A percentile compares a stretch with the other conserved stretches of the same genome.
Evolutionary conservation across 2,797 vertebrate species (phyloP).

Genomic region (Tokudaia muenninki): DNA sequence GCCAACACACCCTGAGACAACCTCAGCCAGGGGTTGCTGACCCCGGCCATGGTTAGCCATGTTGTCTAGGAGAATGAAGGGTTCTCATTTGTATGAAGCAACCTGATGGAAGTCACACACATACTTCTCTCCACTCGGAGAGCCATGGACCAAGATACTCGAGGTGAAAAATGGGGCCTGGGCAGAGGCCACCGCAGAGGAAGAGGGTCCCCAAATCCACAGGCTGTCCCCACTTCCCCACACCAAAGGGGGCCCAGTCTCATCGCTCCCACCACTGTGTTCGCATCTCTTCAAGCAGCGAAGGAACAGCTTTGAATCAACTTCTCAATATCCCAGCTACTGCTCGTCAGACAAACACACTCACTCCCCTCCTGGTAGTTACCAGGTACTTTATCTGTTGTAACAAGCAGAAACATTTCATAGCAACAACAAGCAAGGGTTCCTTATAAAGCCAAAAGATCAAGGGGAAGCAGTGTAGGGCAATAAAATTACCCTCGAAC

Average conservation of each 20-base stretch:
- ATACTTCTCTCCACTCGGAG: not conserved
- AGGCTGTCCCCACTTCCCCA: not conserved
- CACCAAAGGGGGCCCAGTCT: not conserved
- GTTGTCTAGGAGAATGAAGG: not conserved
- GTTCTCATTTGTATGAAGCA: not conserved
- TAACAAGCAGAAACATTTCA: slow-evolving; percentile 32
- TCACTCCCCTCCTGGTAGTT: slow-evolving; percentile 38
- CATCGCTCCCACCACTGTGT: not conserved
- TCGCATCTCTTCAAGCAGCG: not conserved
- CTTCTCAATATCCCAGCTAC: not conserved
- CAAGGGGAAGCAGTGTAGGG: not conserved
- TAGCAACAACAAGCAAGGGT: not conserved
- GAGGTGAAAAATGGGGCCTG: not conserved
- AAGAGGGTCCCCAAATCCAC: not conserved
- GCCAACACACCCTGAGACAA: rapidly evolving
- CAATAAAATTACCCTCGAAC: slow-evolving; percentile 42
- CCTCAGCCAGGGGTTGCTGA: not conserved
- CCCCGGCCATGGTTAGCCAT: not conserved
- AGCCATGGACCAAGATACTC: not conserved
- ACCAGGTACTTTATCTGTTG: not conserved
- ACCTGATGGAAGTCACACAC: too few species aligned
- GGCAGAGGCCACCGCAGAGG: not conserved
- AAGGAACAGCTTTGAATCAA: not conserved
- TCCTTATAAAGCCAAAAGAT: slow-evolving; percentile 32
- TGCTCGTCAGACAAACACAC: not conserved